Evolutionary conservation across 2,113 vertebrate species (phyloP).

Genomic region (Bubo bubo): DNA sequence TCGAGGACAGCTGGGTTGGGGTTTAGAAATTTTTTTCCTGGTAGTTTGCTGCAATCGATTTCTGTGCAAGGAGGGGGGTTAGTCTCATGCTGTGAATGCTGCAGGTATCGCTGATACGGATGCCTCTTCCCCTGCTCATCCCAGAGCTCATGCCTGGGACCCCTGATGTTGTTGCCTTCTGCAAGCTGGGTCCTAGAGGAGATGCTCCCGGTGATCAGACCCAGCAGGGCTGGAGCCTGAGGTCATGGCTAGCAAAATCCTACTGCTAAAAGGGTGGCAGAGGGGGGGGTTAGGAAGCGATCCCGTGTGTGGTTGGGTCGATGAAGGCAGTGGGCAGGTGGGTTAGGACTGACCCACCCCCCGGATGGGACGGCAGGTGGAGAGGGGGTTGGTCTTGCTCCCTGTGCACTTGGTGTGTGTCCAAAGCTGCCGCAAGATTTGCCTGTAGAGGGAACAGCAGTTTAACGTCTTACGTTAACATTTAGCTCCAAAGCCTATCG

Average conservation of each 20-base stretch:
- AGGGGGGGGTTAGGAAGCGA: not conserved
- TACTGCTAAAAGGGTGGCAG: not conserved
- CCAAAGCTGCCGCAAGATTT: not conserved
- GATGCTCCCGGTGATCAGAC: not conserved
- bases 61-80: not conserved
- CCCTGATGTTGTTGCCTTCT: too few relatives aligned
- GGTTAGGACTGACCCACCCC: not conserved
- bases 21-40: rapidly evolving
- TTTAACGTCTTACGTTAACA: rapidly evolving
- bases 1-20: not conserved
- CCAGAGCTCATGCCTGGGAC: not conserved
- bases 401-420: too few relatives aligned
- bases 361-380: rapidly evolving
- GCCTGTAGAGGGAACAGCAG: too few relatives aligned
- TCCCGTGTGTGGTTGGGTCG: rapidly evolving
- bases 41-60: not conserved
- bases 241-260: not conserved
- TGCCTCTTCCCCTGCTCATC: not conserved
- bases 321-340: not conserved
- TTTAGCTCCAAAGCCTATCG: not conserved
- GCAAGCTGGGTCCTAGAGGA: not conserved
- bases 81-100: rapidly evolving
- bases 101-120: not conserved
- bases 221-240: not conserved
- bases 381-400: not conserved